Percentiles rank a stretch among this genome's conserved stretches.
These are phyloP conservation scores for Xiphophorus couchianus DNA, from an alignment of 2,113 vertebrate genomes.

Conservation along the genomic window DNA sequence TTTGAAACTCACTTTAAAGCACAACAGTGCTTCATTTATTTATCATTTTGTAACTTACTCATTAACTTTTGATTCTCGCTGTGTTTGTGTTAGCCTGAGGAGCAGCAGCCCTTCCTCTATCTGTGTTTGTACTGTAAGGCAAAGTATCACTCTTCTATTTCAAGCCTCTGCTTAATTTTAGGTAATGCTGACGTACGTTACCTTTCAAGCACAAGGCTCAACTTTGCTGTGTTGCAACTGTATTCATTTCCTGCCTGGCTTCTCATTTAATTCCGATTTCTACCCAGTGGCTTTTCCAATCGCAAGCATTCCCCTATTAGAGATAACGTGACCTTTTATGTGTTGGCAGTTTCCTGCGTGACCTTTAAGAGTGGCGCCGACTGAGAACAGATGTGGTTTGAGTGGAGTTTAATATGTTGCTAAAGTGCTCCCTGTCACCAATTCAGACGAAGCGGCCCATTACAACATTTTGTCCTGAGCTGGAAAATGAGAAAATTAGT, in stretches of 20 bases:
- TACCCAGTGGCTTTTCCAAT: constrained; percentile 64
- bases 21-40: not conserved
- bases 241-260: constrained; percentile 34
- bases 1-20: not conserved
- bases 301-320: constrained; percentile 60
- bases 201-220: constrained; percentile 6
- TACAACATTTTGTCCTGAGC: constrained; percentile 62
- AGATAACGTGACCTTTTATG: constrained; percentile 77
- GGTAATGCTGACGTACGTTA: not conserved
- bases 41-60: not conserved
- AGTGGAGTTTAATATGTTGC: constrained; percentile 64
- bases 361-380: constrained; percentile 72
- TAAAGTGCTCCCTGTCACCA: constrained; percentile 57
- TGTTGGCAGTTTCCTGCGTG: constrained; percentile 71
- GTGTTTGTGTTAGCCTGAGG: not conserved
- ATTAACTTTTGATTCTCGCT: not conserved
- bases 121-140: not conserved
- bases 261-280: constrained; percentile 31
- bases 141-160: not conserved
- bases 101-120: not conserved
- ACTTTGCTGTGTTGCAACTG: constrained; percentile 15
- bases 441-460: constrained; percentile 44
- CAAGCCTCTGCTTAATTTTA: constrained; percentile 23
- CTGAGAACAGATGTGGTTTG: constrained; percentile 65
- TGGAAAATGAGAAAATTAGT: constrained; percentile 74